Evolutionary conservation across 2,113 vertebrate genomes (phyloP).

Genomic region (Dissostichus mawsoni): DNA sequence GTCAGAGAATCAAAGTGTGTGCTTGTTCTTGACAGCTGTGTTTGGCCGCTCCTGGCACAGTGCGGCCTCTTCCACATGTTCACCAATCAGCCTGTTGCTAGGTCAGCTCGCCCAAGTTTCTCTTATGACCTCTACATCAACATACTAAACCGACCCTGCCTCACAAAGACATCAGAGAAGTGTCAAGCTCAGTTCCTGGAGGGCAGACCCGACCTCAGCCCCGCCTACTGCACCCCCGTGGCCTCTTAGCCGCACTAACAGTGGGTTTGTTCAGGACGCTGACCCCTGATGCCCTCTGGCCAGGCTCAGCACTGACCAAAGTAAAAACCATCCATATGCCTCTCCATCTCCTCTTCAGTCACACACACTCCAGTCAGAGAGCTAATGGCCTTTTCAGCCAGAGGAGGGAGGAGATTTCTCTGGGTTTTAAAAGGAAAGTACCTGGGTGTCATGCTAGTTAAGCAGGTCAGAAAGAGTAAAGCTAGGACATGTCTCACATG

Average conservation of each 20-base stretch:
- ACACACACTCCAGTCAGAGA: constrained; percentile 69
- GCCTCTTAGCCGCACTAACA: constrained; percentile 76
- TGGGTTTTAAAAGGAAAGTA: constrained; percentile 62
- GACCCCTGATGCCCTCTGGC: constrained; percentile 80
- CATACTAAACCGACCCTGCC: constrained; percentile 63
- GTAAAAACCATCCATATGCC: constrained; percentile 82
- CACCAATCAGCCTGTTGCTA: constrained; percentile 32
- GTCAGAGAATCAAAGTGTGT: constrained; percentile 34
- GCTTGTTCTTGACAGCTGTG: constrained; percentile 58
- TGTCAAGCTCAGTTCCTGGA: constrained; percentile 67
- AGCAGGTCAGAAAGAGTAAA: constrained; percentile 60
- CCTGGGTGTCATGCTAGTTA: constrained; percentile 72
- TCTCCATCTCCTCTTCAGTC: constrained; percentile 68
- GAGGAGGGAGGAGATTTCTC: constrained; percentile 70
- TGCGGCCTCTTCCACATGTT: constrained; percentile 47
- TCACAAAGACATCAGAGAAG: constrained; percentile 81
- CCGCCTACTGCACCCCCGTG: constrained; percentile 24
- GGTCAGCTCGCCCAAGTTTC: constrained; percentile 53
- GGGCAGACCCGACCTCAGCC: constrained; percentile 58
- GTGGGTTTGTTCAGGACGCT: constrained; percentile 81
- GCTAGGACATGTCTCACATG: constrained; percentile 26
- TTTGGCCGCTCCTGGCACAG: constrained; percentile 40
- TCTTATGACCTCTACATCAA: constrained; percentile 60
- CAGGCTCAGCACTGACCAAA: constrained; percentile 81
- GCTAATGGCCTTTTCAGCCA: constrained; percentile 70